Percentiles rank a stretch among this genome's conserved stretches.
phyloP scores from a whole-genome alignment of 2,113 vertebrate genomes.

The Bothrops jararaca region DNA sequence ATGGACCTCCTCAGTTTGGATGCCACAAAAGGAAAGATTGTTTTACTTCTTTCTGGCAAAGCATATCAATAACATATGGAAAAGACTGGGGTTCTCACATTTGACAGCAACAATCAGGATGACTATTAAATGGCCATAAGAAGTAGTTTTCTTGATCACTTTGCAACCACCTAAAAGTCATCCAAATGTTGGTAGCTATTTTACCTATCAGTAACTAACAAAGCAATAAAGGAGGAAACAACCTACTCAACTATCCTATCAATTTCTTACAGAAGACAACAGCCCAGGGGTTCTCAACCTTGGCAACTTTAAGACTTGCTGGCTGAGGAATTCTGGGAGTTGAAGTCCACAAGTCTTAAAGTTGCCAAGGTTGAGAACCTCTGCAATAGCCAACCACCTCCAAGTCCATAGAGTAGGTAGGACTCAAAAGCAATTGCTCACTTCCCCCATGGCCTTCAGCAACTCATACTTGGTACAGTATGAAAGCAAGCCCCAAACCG shows the following conservation, averaged over 20 bases:
- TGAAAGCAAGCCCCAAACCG: neutral
- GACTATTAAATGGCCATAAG: neutral
- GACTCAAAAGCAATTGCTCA: neutral
- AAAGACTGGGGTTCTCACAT: neutral
- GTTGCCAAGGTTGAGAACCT: no score
- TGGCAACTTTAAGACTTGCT: no score
- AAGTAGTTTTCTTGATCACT: neutral
- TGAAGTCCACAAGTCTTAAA: no score
- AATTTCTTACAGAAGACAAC: neutral
- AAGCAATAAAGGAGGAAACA: neutral
- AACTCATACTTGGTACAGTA: neutral
- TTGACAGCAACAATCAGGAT: neutral
- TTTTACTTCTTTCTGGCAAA: neutral
- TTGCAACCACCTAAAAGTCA: neutral
- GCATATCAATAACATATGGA: neutral
- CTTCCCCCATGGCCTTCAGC: neutral
- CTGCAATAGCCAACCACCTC: neutral
- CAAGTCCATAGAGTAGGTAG: neutral
- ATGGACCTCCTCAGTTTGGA: neutral
- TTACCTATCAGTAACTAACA: neutral
- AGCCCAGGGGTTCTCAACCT: no score
- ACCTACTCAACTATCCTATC: neutral
- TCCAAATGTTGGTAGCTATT: neutral
- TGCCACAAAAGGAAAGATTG: neutral
- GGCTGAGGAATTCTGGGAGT: no score